These are phyloP conservation scores for Cyanoliseus patagonus DNA, from an alignment of 2,113 vertebrate genomes.

Conservation along the genomic window DNA sequence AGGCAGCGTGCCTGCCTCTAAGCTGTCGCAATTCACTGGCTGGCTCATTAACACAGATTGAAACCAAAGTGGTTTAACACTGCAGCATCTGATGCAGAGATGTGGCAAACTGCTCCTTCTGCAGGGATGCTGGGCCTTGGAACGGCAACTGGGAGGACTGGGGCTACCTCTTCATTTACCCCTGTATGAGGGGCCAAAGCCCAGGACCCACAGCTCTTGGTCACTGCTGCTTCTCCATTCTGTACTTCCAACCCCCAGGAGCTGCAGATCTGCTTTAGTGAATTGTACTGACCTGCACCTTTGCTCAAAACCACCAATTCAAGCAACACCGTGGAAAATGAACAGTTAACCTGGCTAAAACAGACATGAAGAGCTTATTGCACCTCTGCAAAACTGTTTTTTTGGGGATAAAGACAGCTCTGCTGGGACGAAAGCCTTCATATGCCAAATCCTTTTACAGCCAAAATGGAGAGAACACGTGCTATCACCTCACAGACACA, in stretches of 20 bases:
- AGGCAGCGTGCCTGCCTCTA: background rate
- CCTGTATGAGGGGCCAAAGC: background rate
- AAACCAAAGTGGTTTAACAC: background rate
- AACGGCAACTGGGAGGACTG: rapidly evolving
- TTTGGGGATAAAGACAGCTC: background rate
- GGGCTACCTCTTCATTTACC: background rate
- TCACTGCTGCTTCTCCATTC: background rate
- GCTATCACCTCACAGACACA: background rate
- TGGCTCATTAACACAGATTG: background rate
- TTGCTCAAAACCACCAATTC: background rate
- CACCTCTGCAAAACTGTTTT: background rate
- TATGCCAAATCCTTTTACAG: background rate
- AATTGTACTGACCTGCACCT: background rate
- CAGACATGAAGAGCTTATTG: background rate
- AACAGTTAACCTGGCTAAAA: background rate
- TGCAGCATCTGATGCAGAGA: background rate
- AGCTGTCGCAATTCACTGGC: background rate
- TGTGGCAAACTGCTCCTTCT: background rate
- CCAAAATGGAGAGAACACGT: background rate
- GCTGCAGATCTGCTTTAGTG: background rate
- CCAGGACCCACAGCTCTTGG: rapidly evolving
- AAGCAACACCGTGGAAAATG: constrained; percentile 8
- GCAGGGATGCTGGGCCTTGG: background rate
- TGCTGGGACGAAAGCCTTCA: background rate
- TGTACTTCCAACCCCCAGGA: background rate